Base-by-base conservation (phyloP, 1,140 invertebrate species). In the Steinernema feltiae region DNA sequence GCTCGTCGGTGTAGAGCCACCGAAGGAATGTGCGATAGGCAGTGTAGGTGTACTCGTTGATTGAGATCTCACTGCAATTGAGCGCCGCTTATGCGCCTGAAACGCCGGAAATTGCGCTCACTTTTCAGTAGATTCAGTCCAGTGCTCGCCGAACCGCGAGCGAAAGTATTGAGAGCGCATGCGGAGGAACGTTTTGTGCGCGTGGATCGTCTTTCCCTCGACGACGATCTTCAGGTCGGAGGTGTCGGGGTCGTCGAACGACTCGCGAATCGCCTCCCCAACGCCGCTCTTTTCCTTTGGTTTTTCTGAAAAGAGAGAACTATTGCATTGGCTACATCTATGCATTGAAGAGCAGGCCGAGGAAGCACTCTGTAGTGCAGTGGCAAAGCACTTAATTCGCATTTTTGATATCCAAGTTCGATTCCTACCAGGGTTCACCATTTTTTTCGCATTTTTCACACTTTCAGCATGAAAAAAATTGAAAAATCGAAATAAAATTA, bases 1-100 rank as follows among this genome's bases (percentile, higher is more conserved):
- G 89, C 83, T 89, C 88, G 82, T 91, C 91, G 1, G 91, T 91
- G 83, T 92, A 92, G 1, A 92, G 87, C 82, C 91, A 91, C 41
- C 89, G 88, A 0, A 92, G 85, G 82, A 92, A 92, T 30, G 90
- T 90, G 81, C 87, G 89, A 79, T 91, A 91, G 1, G 91, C 90
- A 24, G 88, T 82, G 82, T 90, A 91, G 0, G 90, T 88, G 86
- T 90, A 91, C 76, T 91, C 88, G 73, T 89, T 88, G 24, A 91
- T 90, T 76, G 90, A 88, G 70, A 91, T 87, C 30, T 89, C 85
- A 75, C 90, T 91, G 83, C 30, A 87, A 89, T n/a, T n/a, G n/a
- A 35, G n/a, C 21, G n/a, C 15, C 17, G 18, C 48, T 48, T 48
- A 15, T 29, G n/a, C 2, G 24, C 24, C 53, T 63, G n/a, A n/a